Base-by-base conservation (phyloP, 2,888 invertebrate species). In the Nymphalis c-album region DNA sequence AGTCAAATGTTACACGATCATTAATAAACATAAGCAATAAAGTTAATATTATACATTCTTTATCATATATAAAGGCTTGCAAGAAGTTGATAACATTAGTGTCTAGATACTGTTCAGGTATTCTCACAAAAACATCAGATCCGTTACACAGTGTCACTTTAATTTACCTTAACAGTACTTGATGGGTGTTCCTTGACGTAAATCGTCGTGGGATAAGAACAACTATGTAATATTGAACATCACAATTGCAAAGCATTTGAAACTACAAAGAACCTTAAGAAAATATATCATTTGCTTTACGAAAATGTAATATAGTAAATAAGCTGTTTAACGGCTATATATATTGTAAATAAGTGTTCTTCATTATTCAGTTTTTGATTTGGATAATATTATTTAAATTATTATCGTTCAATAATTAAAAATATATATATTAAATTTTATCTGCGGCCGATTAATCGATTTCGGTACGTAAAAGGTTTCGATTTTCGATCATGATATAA, bases 131-230 rank as follows among this genome's bases (percentile, higher is more conserved):
- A 78, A 77, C 69, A 55, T 59, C 63, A 64, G 74, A 74, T 73
- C 82, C 83, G 85, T 82, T 83, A 82, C 78, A 74, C 71, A 75
- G 78, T 84, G 86, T 85, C 85, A 84, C 83, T 85, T 84, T 87
- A 85, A 86, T 87, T 85, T 83, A 74, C 80, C 76, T 77, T 87
- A 87, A 87, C 86, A 84, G 87, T 85, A 86, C 85, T 82, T 83
- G 83, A 85, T 83, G 80, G 63, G 62, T 64, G 60, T 71, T 69
- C 69, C 68, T 53, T 69, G 67, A 70, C 57, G 63, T 64, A 73
- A 68, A 72, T 57, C 67, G 53, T 64, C 68, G 68, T 70, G 64
- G 64, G 68, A 71, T 60, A 64, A 35, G 18, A 51, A 60, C 59
- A 40, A 66, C 55, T 61, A 58, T 47, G 31, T 46, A 31, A 18